Conservation (phyloP, 2,888 invertebrate genomes). For the Cheilosia variabilis region DNA sequence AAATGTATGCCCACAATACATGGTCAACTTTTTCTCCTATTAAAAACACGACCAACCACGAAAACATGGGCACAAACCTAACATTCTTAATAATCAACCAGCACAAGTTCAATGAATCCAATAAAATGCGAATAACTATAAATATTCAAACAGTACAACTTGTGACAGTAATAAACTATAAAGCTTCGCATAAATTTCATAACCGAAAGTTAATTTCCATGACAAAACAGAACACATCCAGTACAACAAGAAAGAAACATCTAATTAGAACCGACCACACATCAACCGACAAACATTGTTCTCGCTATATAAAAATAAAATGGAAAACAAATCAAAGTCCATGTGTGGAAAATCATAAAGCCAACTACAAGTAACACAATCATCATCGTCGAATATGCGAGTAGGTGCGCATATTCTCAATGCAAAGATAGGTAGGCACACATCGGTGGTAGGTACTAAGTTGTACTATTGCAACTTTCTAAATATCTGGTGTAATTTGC, state of each 20-base stretch:
- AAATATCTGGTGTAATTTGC: constrained; percentile 9
- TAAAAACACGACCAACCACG: not conserved
- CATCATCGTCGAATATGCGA: constrained; percentile 9
- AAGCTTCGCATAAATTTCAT: constrained; percentile 22
- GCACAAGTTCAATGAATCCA: constrained; percentile 32
- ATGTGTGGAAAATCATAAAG: constrained; percentile 34
- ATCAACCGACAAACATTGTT: constrained; percentile 10
- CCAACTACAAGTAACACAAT: constrained; percentile 37
- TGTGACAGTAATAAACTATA: constrained; percentile 27
- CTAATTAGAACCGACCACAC: not conserved
- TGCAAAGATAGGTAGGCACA: not conserved
- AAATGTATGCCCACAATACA: too few relatives aligned
- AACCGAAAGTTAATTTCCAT: constrained; percentile 48
- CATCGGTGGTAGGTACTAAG: too few relatives aligned
- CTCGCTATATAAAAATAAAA: constrained; percentile 10
- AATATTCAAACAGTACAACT: constrained; percentile 21
- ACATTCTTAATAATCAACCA: constrained; percentile 1
- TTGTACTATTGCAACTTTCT: not conserved
- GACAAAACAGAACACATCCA: constrained; percentile 30
- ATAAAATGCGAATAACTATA: constrained; percentile 44
- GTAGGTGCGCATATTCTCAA: constrained; percentile 5
- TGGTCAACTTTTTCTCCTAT: not conserved
- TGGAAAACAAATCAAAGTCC: constrained; percentile 61
- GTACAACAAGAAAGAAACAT: constrained; percentile 2
- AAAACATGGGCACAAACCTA: not conserved